Base-by-base conservation (phyloP, 2,797 vertebrate genomes). In the Scomberomorus guttatus region DNA sequence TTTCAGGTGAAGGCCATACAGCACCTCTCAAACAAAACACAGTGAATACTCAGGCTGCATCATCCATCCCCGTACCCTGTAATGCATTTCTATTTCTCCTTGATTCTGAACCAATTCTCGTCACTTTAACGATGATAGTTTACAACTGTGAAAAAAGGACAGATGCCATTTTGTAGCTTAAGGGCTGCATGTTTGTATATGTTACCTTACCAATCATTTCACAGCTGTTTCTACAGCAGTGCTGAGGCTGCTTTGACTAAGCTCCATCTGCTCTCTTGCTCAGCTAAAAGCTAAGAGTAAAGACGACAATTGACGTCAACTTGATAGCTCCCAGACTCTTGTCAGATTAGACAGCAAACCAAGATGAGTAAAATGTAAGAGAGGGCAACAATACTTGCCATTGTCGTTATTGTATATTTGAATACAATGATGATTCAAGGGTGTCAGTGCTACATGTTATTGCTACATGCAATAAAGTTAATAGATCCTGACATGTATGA, bases 221-320 rank as follows among this genome's bases (percentile, higher is more conserved):
- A 72, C 89, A 91, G 87, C 86, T 91, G 89, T 79, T 84, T 85
- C 55, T 76, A 42, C 72, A 77, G 68, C 62, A 37, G 78, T 1
- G 67, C 75, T 1, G 54, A 80, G 50, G 69, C 60, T 46, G 46
- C 52, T 58, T 77, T 77, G 63, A 24, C 65, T 59, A 58, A 84
- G 82, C 84, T 76, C 88, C 81, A 81, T 85, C 83, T 86, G 85
- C 80, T 88, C 62, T 77, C 17, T 10, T 22, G 60, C 69, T 83
- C 42, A 25, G 65, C 73, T 71, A 82, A 29, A 24, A 82, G 76
- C 63, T 24, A 48, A 73, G 72, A 74, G 72, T 57, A 59, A 79
- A 82, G 68, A 75, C 3, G 13, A 68, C 65, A 54, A 37, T 62
- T 66, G 29, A 63, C 10, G 32, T 80, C 50, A 34, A 66, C 55